Percentiles rank a stretch among this genome's conserved stretches.
phyloP scores from a whole-genome alignment of 2,113 vertebrate genomes.

The Acinonyx jubatus region DNA sequence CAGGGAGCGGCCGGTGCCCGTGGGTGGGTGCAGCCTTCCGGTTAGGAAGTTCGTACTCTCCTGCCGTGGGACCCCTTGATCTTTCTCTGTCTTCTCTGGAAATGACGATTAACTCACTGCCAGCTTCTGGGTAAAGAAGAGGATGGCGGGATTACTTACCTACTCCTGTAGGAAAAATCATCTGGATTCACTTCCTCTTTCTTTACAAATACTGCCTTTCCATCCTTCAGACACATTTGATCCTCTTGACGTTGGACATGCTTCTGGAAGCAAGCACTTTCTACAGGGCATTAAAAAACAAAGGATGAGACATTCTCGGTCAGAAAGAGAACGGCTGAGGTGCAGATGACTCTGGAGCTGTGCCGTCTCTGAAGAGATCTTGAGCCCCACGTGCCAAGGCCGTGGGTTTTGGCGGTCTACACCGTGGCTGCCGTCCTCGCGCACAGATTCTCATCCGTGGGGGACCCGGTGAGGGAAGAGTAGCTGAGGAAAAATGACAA shows the following conservation, averaged over 20 bases:
- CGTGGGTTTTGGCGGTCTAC: fast-evolving
- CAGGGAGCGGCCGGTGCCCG: fast-evolving
- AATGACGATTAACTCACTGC: neutral
- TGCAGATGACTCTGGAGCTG: fast-evolving
- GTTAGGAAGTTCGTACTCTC: neutral
- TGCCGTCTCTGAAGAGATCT: neutral
- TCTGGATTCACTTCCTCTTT: neutral
- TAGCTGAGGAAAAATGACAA: fast-evolving
- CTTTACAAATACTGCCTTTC: neutral
- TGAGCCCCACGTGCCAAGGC: neutral
- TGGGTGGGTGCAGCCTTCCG: fast-evolving
- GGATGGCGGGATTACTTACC: neutral
- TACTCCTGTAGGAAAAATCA: neutral
- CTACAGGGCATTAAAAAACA: neutral
- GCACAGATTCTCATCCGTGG: no score
- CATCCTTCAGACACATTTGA: neutral
- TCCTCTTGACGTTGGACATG: neutral
- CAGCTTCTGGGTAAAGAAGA: neutral
- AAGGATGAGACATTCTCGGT: no score
- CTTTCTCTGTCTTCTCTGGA: neutral
- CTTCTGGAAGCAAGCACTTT: neutral
- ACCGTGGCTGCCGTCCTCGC: fast-evolving
- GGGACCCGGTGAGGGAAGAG: no score
- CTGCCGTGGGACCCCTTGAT: fast-evolving
- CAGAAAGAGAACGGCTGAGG: neutral